phyloP scores from a whole-genome alignment of 1,140 invertebrate genomes.

The Psix sp. region DNA sequence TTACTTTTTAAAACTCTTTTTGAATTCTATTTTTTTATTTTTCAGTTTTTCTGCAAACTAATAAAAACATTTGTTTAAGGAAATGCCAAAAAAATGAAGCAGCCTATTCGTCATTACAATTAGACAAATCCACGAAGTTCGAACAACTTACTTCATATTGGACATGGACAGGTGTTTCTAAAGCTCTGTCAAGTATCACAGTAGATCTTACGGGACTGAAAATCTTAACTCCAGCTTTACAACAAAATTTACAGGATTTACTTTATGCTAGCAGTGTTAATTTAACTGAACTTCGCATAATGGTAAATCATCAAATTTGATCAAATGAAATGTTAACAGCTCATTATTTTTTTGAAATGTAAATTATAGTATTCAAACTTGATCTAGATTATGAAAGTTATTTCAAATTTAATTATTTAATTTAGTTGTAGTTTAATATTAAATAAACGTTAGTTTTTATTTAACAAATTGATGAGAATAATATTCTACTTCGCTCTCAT shows the following conservation, averaged over 20 bases:
- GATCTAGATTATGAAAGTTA: neutral
- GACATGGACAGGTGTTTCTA: slow-evolving; percentile 79
- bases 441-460: too few species aligned
- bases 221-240: slow-evolving; percentile 79
- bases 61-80: slow-evolving; percentile 37
- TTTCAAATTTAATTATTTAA: neutral
- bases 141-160: slow-evolving; percentile 80
- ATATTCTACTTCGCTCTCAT: too few species aligned
- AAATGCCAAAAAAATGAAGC: slow-evolving; percentile 82
- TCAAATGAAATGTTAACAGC: too few species aligned
- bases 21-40: neutral
- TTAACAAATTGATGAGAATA: too few species aligned
- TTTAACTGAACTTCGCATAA: slow-evolving; percentile 81
- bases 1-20: neutral
- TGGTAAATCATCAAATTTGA: too few species aligned
- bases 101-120: slow-evolving; percentile 83
- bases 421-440: neutral
- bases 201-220: slow-evolving; percentile 74
- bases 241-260: slow-evolving; percentile 80
- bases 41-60: neutral
- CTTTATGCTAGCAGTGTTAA: slow-evolving; percentile 81
- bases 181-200: slow-evolving; percentile 75
- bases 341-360: too few species aligned
- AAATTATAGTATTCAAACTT: slow-evolving; percentile 5
- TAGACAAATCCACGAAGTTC: slow-evolving; percentile 81